Percentiles rank a stretch among this genome's conserved stretches.
Conservation (phyloP, 2,113 vertebrate genomes). For the Plecturocebus donacophilus region DNA sequence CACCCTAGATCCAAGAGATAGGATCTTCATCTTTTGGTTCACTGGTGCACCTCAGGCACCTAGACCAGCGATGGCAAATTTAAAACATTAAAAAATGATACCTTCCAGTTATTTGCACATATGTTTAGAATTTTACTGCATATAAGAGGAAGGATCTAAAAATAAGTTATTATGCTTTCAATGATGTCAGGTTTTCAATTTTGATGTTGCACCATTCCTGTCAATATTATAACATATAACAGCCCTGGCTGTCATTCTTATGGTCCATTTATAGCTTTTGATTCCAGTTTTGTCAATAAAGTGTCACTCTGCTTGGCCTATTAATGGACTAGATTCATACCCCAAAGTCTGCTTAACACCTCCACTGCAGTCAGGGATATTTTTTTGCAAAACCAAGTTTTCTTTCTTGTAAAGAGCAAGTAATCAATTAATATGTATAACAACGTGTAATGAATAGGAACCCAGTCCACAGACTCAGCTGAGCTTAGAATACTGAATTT, state of each 20-base stretch:
- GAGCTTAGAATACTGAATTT: background rate
- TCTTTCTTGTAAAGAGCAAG: background rate
- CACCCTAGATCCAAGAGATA: no score
- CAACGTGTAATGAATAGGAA: background rate
- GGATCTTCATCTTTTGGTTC: background rate
- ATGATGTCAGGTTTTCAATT: background rate
- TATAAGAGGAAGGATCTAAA: background rate
- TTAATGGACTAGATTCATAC: background rate
- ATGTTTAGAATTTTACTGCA: background rate
- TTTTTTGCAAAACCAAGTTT: background rate
- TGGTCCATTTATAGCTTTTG: background rate
- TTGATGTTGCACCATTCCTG: background rate
- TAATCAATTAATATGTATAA: background rate
- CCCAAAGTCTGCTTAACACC: background rate
- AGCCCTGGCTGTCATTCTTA: background rate
- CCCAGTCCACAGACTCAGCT: background rate
- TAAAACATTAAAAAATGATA: background rate
- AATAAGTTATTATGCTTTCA: background rate
- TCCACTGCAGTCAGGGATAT: background rate
- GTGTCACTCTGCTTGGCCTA: background rate
- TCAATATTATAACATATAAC: background rate
- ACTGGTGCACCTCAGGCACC: background rate
- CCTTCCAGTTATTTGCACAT: background rate
- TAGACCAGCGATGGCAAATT: background rate
- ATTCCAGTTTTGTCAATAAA: background rate